Evolutionary conservation across 2,113 vertebrate genomes (phyloP).

Genomic region (Ammospiza caudacuta): DNA sequence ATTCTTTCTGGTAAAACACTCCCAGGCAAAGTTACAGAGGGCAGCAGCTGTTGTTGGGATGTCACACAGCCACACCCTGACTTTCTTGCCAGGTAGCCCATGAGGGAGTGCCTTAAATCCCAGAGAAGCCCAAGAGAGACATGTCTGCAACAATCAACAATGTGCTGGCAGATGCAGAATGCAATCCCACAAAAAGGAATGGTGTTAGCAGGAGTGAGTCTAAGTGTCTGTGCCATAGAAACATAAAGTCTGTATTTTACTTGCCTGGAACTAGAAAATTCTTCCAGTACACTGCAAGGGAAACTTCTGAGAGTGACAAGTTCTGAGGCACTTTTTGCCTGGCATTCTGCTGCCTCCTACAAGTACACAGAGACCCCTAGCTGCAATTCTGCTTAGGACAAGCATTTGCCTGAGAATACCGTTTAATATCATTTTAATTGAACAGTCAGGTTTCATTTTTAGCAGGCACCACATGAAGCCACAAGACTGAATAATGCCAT

Average conservation of each 20-base stretch:
- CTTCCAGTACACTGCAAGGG: background rate
- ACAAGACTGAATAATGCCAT: background rate
- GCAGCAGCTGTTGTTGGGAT: background rate
- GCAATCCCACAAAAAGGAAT: background rate
- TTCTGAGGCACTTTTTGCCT: background rate
- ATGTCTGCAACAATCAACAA: rapidly evolving
- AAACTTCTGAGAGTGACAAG: background rate
- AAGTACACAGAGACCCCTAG: conserved; percentile 55
- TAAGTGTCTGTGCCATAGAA: background rate
- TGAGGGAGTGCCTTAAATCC: background rate
- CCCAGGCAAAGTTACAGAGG: background rate
- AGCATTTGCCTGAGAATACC: background rate
- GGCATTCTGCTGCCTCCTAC: background rate
- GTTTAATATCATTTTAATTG: background rate
- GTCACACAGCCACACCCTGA: background rate
- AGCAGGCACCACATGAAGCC: background rate
- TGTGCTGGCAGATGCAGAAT: background rate
- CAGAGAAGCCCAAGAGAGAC: background rate
- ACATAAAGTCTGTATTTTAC: background rate
- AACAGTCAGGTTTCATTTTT: background rate
- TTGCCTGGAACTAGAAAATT: background rate
- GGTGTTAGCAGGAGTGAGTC: background rate
- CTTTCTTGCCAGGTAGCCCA: background rate
- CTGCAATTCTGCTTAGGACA: conserved; percentile 27
- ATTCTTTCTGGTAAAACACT: background rate